A percentile compares a stretch with the other conserved stretches of the same genome.
Conservation (phyloP, 2,888 invertebrate genomes). For the Pharmacophagus antenor region DNA sequence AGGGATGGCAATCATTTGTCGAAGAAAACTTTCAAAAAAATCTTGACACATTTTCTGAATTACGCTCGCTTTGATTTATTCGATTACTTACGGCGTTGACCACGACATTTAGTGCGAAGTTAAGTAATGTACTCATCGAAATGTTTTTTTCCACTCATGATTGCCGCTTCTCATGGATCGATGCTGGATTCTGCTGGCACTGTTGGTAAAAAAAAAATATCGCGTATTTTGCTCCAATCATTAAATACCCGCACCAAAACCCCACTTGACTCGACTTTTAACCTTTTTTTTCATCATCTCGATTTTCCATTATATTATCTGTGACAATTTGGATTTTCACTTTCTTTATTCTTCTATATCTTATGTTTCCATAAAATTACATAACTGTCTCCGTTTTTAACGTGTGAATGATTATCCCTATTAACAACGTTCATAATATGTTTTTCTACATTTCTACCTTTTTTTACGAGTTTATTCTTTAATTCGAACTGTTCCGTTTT, state of each 20-base stretch:
- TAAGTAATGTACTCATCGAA: slow-evolving; percentile 63
- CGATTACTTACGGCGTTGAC: slow-evolving; percentile 36
- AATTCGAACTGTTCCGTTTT: no score
- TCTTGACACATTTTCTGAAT: slow-evolving; percentile 88
- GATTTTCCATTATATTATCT: slow-evolving; percentile 5
- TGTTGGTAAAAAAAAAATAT: slow-evolving; percentile 64
- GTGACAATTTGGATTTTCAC: background rate
- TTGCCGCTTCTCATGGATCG: slow-evolving; percentile 79
- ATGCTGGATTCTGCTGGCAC: slow-evolving; percentile 74
- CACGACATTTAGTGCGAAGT: slow-evolving; percentile 43
- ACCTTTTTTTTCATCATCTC: slow-evolving; percentile 13
- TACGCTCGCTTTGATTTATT: slow-evolving; percentile 60
- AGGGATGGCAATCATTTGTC: slow-evolving; percentile 77
- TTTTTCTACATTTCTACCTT: slow-evolving; percentile 11
- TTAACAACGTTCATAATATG: background rate
- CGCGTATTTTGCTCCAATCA: slow-evolving; percentile 44
- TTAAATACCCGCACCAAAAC: slow-evolving; percentile 47
- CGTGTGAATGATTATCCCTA: background rate
- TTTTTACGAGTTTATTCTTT: no score
- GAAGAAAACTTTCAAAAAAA: slow-evolving; percentile 80
- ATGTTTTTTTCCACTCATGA: slow-evolving; percentile 80
- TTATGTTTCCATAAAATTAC: background rate
- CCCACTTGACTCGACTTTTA: slow-evolving; percentile 60
- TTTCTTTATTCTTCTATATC: background rate
- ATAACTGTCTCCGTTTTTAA: background rate